Conservation (phyloP, 1,140 invertebrate genomes). For the Drusus annulatus region DNA sequence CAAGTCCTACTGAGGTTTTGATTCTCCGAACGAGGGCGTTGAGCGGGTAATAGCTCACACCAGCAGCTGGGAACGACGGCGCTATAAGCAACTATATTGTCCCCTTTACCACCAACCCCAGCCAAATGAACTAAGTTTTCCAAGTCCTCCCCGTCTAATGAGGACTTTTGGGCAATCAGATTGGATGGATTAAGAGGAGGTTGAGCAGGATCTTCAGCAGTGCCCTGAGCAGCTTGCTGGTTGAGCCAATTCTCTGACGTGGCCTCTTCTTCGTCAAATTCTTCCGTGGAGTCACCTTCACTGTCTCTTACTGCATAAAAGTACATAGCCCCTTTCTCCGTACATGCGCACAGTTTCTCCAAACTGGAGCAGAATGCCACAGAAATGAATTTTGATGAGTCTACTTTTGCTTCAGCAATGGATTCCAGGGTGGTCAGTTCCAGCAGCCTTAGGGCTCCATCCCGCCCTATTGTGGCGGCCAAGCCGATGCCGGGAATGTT, state of each 20-base stretch:
- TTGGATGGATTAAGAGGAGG: conserved; percentile 61
- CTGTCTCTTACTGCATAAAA: conserved; percentile 85
- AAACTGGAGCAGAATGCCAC: conserved; percentile 85
- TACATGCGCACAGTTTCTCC: conserved; percentile 88
- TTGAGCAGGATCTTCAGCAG: conserved; percentile 71
- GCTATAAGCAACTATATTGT: conserved; percentile 78
- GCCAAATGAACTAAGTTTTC: conserved; percentile 65
- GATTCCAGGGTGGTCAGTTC: conserved; percentile 77
- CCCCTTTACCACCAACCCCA: conserved; percentile 68
- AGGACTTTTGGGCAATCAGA: conserved; percentile 65
- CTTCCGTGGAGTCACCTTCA: conserved; percentile 79
- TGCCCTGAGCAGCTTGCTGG: conserved; percentile 58
- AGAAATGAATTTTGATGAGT: conserved; percentile 80
- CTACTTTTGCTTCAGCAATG: conserved; percentile 76
- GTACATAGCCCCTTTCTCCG: conserved; percentile 83
- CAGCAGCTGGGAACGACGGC: conserved; percentile 94
- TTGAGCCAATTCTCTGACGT: conserved; percentile 58
- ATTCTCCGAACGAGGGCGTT: conserved; percentile 87
- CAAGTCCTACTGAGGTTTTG: conserved; percentile 87
- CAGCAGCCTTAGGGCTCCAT: conserved; percentile 80
- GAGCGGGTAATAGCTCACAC: conserved; percentile 92
- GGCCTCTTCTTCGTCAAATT: conserved; percentile 77
- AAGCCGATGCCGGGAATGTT: conserved; percentile 66
- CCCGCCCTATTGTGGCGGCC: conserved; percentile 73
- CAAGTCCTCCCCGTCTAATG: conserved; percentile 64